These are phyloP conservation scores for Sclerurus mexicanus DNA, from an alignment of 2,113 vertebrate genomes.

Conservation along the genomic window DNA sequence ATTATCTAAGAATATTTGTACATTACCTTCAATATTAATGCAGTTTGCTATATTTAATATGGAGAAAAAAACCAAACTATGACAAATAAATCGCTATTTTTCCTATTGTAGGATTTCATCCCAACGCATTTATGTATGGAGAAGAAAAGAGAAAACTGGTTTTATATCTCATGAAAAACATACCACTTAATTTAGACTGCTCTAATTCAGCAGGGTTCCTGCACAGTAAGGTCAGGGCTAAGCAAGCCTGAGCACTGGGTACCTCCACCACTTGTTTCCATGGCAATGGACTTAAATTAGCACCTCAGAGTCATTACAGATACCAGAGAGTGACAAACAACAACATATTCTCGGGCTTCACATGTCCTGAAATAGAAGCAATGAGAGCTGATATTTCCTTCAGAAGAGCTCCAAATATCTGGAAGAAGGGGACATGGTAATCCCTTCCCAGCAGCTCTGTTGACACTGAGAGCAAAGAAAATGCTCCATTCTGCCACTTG, in stretches of 20 bases:
- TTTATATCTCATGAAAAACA: not conserved
- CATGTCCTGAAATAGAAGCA: constrained; percentile 47
- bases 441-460: constrained; percentile 13
- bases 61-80: not conserved
- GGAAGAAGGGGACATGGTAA: not conserved
- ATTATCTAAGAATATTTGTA: not conserved
- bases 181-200: not conserved
- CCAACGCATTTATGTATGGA: not conserved
- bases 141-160: not conserved
- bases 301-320: constrained; percentile 45
- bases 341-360: not conserved
- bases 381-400: not conserved
- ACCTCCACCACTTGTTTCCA: constrained; percentile 51
- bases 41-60: not conserved
- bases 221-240: constrained; percentile 30
- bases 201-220: not conserved
- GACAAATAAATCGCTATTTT: not conserved
- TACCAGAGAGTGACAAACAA: constrained; percentile 14
- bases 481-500: not conserved
- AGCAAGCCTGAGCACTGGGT: not conserved
- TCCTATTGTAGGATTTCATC: not conserved
- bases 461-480: not conserved
- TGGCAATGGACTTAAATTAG: constrained; percentile 63
- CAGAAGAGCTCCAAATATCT: constrained; percentile 19
- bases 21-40: not conserved